Evolutionary conservation across 2,888 invertebrate species (phyloP).

Genomic region (Tipula unca): DNA sequence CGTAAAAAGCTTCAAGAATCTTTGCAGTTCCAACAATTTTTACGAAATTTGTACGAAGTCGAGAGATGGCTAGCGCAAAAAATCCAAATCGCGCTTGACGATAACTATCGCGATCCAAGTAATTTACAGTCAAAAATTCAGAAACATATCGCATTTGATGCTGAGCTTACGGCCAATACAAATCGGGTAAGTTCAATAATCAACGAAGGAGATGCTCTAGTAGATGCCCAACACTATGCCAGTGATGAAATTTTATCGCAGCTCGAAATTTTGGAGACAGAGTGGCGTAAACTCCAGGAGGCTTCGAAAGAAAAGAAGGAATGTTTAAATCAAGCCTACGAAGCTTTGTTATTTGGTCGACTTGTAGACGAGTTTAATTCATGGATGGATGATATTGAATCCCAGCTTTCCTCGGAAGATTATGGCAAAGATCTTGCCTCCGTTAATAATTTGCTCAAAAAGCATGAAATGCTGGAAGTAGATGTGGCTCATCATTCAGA

Average conservation of each 20-base stretch:
- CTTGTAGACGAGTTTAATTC: slow-evolving; percentile 85
- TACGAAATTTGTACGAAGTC: slow-evolving; percentile 76
- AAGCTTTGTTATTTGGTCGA: slow-evolving; percentile 78
- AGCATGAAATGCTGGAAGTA: slow-evolving; percentile 74
- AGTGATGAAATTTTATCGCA: slow-evolving; percentile 73
- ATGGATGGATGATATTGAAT: slow-evolving; percentile 86
- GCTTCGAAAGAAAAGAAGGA: slow-evolving; percentile 76
- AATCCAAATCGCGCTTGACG: slow-evolving; percentile 85
- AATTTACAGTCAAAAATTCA: slow-evolving; percentile 96
- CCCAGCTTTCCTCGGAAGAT: slow-evolving; percentile 49
- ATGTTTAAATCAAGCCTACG: slow-evolving; percentile 82
- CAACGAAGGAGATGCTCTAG: slow-evolving; percentile 65
- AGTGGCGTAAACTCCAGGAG: slow-evolving; percentile 79
- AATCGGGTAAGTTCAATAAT: slow-evolving; percentile 76
- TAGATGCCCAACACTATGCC: slow-evolving; percentile 80
- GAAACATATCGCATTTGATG: slow-evolving; percentile 92
- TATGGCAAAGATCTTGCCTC: slow-evolving; percentile 80
- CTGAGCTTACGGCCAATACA: slow-evolving; percentile 85
- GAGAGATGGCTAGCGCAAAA: slow-evolving; percentile 91
- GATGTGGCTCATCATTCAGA: slow-evolving; percentile 79
- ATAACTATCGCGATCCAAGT: slow-evolving; percentile 88
- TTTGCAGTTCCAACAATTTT: slow-evolving; percentile 80
- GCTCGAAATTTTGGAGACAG: slow-evolving; percentile 72
- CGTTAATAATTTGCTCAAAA: slow-evolving; percentile 72
- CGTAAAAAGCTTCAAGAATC: slow-evolving; percentile 74